A percentile compares a stretch with the other conserved stretches of the same genome.
phyloP scores from a whole-genome alignment of 2,113 vertebrate genomes.

The Dryoscopus gambensis region DNA sequence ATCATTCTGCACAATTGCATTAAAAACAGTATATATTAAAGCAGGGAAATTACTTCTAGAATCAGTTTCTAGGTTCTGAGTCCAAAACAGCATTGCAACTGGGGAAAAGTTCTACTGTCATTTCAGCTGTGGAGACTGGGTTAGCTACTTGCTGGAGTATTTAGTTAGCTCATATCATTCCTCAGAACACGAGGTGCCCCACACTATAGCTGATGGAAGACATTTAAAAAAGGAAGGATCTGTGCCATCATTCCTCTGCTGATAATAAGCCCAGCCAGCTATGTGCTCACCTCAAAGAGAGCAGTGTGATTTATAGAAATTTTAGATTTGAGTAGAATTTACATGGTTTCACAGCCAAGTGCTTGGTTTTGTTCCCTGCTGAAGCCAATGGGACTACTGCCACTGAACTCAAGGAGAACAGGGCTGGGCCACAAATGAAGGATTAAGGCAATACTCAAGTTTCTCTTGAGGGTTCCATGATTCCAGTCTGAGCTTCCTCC shows the following conservation, averaged over 20 bases:
- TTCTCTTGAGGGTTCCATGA: background rate
- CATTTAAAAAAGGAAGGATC: background rate
- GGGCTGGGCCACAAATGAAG: background rate
- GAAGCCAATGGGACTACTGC: background rate
- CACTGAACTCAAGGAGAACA: background rate
- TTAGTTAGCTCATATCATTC: background rate
- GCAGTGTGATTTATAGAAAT: background rate
- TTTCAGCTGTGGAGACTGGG: background rate
- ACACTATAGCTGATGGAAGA: background rate
- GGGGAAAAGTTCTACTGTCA: background rate
- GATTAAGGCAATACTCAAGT: background rate
- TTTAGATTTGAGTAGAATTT: background rate
- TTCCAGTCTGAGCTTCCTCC: background rate
- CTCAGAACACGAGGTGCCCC: background rate
- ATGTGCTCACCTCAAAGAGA: background rate
- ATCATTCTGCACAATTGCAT: slow-evolving; percentile 43
- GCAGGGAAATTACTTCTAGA: background rate
- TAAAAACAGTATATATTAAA: slow-evolving; percentile 30
- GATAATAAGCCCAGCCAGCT: background rate
- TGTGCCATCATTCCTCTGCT: background rate
- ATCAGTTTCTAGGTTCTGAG: background rate
- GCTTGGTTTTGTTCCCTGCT: background rate
- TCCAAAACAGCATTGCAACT: background rate
- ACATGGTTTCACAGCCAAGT: background rate
- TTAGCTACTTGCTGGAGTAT: background rate